Conservation (phyloP, 2,888 invertebrate species). For the Erebia ligea region DNA sequence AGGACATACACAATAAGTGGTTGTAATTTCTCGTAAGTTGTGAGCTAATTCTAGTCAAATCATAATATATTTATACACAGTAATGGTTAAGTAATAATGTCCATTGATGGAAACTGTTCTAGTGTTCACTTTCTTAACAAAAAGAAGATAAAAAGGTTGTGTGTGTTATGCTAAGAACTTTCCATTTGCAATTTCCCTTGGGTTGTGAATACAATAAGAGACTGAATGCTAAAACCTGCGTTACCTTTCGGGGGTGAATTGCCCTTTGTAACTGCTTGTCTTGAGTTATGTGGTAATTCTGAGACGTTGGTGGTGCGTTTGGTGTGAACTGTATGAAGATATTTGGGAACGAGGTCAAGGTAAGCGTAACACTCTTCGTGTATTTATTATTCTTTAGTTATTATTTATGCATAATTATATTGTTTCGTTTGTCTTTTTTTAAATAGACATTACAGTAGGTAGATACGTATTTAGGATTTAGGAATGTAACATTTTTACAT, state of each 20-base stretch:
- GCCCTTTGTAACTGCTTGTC: slow-evolving; percentile 49
- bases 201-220: slow-evolving; percentile 77
- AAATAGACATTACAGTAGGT: too few relatives aligned
- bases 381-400: slow-evolving; percentile 3
- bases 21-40: slow-evolving; percentile 74
- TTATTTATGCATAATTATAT: neutral
- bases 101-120: slow-evolving; percentile 52
- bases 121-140: slow-evolving; percentile 50
- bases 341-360: slow-evolving; percentile 30
- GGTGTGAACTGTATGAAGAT: slow-evolving; percentile 22
- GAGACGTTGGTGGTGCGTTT: slow-evolving; percentile 51
- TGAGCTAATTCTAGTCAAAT: slow-evolving; percentile 64
- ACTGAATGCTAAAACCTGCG: slow-evolving; percentile 64
- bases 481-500: too few relatives aligned
- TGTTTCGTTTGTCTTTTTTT: too few relatives aligned
- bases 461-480: too few relatives aligned
- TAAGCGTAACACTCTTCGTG: slow-evolving; percentile 26
- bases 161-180: slow-evolving; percentile 55
- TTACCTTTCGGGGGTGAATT: slow-evolving; percentile 64
- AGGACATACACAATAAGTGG: slow-evolving; percentile 57
- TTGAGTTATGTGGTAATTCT: slow-evolving; percentile 55
- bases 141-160: slow-evolving; percentile 56
- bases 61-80: slow-evolving; percentile 62
- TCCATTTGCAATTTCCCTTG: slow-evolving; percentile 68
- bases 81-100: slow-evolving; percentile 56